These are phyloP conservation scores for Notoglanidium macrostoma DNA, from an alignment of 2,797 vertebrate species.

Conservation along the genomic window DNA sequence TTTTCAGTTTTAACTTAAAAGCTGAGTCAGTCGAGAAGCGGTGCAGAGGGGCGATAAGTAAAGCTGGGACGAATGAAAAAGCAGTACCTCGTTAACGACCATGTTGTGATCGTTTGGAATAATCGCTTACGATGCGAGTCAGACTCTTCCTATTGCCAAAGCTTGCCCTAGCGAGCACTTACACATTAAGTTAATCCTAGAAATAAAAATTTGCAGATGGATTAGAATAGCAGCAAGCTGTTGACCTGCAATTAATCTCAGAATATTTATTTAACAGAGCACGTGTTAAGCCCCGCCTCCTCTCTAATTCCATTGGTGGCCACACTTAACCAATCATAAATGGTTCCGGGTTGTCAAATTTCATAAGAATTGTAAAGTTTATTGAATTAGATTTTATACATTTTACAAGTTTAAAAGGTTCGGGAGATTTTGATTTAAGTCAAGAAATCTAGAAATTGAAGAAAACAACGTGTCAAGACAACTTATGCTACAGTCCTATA, in stretches of 20 bases:
- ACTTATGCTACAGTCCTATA: neutral
- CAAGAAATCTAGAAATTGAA: neutral
- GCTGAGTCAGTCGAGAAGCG: neutral
- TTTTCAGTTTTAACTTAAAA: neutral
- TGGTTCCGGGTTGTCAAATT: neutral
- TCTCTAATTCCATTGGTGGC: neutral
- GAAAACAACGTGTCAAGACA: neutral
- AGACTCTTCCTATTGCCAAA: neutral
- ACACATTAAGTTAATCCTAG: neutral
- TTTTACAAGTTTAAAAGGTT: neutral
- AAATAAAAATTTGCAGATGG: neutral
- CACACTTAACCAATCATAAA: neutral
- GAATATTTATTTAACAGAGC: neutral
- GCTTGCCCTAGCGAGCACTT: neutral
- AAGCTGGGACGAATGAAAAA: neutral
- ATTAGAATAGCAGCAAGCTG: neutral
- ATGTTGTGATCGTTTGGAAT: neutral
- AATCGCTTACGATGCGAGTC: neutral
- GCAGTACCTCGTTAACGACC: neutral
- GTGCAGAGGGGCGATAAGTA: neutral
- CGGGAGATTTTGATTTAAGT: neutral
- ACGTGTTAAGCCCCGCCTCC: neutral
- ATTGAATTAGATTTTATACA: neutral
- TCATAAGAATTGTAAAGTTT: neutral
- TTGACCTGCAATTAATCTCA: neutral